Evolutionary conservation across 1,140 invertebrate genomes (phyloP), one percentile per base, ranked within the genome.

Genomic region (Drosophila bipectinata): DNA sequence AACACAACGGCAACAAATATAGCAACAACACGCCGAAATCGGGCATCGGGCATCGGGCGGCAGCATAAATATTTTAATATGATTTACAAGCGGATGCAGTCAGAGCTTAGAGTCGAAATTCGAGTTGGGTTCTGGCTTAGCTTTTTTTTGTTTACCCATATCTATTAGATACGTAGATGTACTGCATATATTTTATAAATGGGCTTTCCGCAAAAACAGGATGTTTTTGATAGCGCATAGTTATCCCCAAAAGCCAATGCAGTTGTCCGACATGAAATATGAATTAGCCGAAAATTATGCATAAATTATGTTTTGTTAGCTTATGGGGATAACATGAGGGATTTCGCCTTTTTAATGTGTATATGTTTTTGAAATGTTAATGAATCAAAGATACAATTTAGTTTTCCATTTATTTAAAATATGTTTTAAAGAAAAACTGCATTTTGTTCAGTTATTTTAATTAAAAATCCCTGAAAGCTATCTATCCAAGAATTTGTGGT

Each of bases 41-140:
- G 21, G 15, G 15, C 15, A 15, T 21, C 21, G 21, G 21, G 21
- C 15, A 41, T 55, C 41, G 44, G 15, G 67, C 52, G 55, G 62
- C 61, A 76, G 51, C 62, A 76, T 85, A 87, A 85, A 85, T 85
- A 85, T 85, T 85, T 87, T 67, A 88, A 78, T 88, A 87, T 85
- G 78, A 85, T 87, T 85, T 85, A 85, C 82, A 85, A 88, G 82
- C 82, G 82, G 82, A 85, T 81, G 81, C 71, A 66, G 82, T 71
- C 72, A 52, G 59, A 72, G 68, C 67, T 77, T 78, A 81, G 72
- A 61, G 58, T 59, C 77, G 44, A 60, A 62, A 49, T 58, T 68
- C 61, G 51, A 45, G 28, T 39, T 63, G 21, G 39, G 48, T 44
- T 44, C 59, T 56, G 67, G 63, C 63, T 30, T 32, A 32, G 41